These are phyloP conservation scores for Chrysomela aeneicollis DNA, from an alignment of 2,888 invertebrate genomes.

Conservation along the genomic window DNA sequence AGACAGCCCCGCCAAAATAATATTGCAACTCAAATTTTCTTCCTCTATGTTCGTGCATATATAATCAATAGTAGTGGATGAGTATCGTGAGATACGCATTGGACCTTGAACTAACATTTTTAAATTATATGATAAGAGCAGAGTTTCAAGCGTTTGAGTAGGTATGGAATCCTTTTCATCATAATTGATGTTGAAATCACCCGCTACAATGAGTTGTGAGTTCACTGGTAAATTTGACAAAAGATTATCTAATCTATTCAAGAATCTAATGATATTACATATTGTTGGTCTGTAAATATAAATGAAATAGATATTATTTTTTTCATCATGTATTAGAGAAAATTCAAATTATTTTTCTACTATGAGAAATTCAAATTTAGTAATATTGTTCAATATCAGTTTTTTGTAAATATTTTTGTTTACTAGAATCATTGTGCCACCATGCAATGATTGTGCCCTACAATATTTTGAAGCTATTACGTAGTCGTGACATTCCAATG, in stretches of 20 bases:
- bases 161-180: not conserved
- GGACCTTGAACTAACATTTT: constrained; percentile 12
- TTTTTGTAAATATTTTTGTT: not conserved
- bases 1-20: not conserved
- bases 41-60: not conserved
- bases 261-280: not conserved
- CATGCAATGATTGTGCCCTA: constrained; percentile 4
- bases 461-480: constrained; percentile 8
- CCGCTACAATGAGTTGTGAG: not conserved
- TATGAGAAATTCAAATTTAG: not conserved
- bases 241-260: not conserved
- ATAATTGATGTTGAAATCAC: constrained; percentile 5
- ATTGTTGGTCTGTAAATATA: not conserved
- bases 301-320: not conserved
- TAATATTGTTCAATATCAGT: not conserved
- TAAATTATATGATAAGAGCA: not conserved
- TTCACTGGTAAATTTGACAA: not conserved
- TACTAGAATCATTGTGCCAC: not conserved
- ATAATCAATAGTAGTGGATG: constrained; percentile 1
- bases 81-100: not conserved
- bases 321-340: not conserved
- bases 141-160: constrained; percentile 2
- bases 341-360: not conserved
- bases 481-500: not conserved
- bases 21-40: constrained; percentile 6